Evolutionary conservation across 2,797 vertebrate genomes (phyloP).

Genomic region (Microcaecilia unicolor): DNA sequence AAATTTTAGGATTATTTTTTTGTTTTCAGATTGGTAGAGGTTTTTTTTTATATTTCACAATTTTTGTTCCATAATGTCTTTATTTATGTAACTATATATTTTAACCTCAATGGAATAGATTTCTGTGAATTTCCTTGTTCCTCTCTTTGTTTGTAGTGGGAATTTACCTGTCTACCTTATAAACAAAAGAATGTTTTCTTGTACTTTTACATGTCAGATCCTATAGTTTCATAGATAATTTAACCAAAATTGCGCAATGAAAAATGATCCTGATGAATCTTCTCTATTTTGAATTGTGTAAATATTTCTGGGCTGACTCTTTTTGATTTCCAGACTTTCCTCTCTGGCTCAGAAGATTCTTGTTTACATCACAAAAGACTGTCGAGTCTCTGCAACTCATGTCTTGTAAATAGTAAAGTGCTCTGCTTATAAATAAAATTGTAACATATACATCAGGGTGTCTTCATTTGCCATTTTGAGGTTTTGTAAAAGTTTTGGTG

Average conservation of each 20-base stretch:
- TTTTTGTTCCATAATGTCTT: constrained; percentile 62
- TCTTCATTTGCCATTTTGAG: neutral
- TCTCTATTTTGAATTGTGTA: constrained; percentile 99
- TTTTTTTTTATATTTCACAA: constrained; percentile 64
- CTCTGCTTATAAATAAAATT: constrained; percentile 92
- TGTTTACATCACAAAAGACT: constrained; percentile 99
- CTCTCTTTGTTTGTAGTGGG: constrained; percentile 79
- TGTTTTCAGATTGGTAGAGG: constrained; percentile 55
- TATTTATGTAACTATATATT: constrained; percentile 93
- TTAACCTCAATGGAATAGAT: constrained; percentile 82
- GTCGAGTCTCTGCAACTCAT: constrained; percentile 98
- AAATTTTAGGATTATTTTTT: constrained; percentile 54
- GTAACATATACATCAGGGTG: constrained; percentile 51
- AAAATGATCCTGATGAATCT: no score
- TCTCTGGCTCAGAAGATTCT: constrained; percentile 83
- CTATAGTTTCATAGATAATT: constrained; percentile 99
- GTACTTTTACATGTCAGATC: constrained; percentile 99
- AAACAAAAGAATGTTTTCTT: constrained; percentile 80
- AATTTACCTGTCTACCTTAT: constrained; percentile 80
- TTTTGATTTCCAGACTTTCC: constrained; percentile 78
- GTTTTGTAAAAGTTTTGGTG: no score
- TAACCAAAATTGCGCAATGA: constrained; percentile 84
- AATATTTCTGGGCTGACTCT: constrained; percentile 97
- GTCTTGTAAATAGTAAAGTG: constrained; percentile 95
- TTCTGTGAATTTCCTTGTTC: constrained; percentile 78